Evolutionary conservation across 2,888 invertebrate genomes (phyloP).

Genomic region (Microctonus aethiopoides): DNA sequence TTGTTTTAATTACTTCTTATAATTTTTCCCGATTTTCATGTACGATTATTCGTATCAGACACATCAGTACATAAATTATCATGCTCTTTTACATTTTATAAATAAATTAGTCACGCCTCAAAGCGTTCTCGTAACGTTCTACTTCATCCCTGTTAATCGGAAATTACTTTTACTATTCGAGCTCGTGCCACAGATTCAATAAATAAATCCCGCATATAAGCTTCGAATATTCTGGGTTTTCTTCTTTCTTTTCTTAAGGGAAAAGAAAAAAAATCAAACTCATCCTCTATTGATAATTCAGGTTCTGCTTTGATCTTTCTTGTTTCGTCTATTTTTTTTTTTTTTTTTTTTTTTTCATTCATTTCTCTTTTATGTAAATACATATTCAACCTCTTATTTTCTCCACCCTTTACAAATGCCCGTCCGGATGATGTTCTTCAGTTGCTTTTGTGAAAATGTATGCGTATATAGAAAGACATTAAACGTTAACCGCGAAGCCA

Average conservation of each 20-base stretch:
- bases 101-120: constrained; percentile 37
- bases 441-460: background rate
- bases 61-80: background rate
- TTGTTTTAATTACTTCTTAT: constrained; percentile 44
- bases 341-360: background rate
- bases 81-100: background rate
- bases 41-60: constrained; percentile 29
- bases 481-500: background rate
- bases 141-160: constrained; percentile 14
- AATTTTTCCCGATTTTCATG: constrained; percentile 45
- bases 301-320: background rate
- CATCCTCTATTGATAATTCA: background rate
- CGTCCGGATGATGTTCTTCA: background rate
- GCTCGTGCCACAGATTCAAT: constrained; percentile 16
- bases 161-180: constrained; percentile 13
- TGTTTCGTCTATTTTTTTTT: background rate
- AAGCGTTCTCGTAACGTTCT: too few relatives aligned
- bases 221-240: background rate
- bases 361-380: background rate
- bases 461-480: too few relatives aligned
- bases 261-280: background rate
- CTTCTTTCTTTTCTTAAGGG: background rate
- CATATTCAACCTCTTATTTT: background rate
- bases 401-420: background rate
- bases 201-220: background rate